Evolutionary conservation across 2,888 invertebrate genomes (phyloP).

Genomic region (Metellina segmentata): DNA sequence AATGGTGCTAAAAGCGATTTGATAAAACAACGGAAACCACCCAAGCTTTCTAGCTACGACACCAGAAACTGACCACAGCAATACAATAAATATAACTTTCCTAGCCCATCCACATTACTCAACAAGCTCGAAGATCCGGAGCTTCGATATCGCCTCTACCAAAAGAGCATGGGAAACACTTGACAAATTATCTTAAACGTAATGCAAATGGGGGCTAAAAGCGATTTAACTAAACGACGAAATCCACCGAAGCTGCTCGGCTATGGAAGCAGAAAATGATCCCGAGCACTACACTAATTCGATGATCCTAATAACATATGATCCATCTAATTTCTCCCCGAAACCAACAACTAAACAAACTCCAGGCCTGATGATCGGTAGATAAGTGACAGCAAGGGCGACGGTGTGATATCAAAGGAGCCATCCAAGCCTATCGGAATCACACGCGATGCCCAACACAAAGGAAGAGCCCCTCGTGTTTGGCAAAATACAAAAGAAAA

Average conservation of each 20-base stretch:
- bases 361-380: slow-evolving; percentile 17
- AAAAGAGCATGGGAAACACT: neutral
- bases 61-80: slow-evolving; percentile 16
- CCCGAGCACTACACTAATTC: slow-evolving; percentile 30
- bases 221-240: neutral
- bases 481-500: slow-evolving; percentile 25
- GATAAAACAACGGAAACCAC: slow-evolving; percentile 4
- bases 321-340: slow-evolving; percentile 58
- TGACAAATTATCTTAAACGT: neutral
- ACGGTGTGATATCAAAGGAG: slow-evolving; percentile 60
- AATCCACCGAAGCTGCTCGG: slow-evolving; percentile 15
- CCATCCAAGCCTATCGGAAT: slow-evolving; percentile 56
- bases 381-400: slow-evolving; percentile 30
- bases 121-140: neutral
- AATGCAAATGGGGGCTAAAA: neutral
- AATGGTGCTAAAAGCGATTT: neutral
- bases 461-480: slow-evolving; percentile 23
- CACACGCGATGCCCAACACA: slow-evolving; percentile 60
- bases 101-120: too few species aligned
- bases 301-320: slow-evolving; percentile 46
- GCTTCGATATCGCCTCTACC: neutral
- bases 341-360: slow-evolving; percentile 41
- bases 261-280: slow-evolving; percentile 19
- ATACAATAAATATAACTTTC: neutral
- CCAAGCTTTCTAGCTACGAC: neutral